A percentile compares a stretch with the other conserved stretches of the same genome.
Conservation (phyloP, 2,797 vertebrate species). For the Hylomyscus alleni region DNA sequence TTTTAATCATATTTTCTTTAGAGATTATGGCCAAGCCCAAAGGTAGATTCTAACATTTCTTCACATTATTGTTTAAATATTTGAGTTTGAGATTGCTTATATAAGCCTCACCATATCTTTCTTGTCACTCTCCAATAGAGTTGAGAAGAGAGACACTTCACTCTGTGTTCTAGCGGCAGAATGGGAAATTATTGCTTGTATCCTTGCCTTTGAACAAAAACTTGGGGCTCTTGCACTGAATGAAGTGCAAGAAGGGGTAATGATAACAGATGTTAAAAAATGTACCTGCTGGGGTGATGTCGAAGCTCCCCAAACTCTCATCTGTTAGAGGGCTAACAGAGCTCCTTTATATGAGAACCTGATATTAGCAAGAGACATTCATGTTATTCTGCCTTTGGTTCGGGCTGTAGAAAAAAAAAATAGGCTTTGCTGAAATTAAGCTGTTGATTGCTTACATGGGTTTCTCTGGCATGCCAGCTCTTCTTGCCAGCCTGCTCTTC, state of each 20-base stretch:
- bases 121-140: not conserved
- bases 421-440: constrained; percentile 16
- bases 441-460: constrained; percentile 62
- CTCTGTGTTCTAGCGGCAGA: not conserved
- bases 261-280: not conserved
- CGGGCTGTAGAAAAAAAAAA: not conserved
- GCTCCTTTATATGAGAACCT: not conserved
- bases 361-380: constrained; percentile 3
- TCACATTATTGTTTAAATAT: not conserved
- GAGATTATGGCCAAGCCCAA: not conserved
- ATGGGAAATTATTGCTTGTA: not conserved
- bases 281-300: not conserved
- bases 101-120: not conserved
- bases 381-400: not conserved
- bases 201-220: not conserved
- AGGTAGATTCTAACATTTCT: not conserved
- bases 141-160: not conserved
- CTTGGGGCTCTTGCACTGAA: not conserved
- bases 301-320: not conserved
- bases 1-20: not conserved
- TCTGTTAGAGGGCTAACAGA: not conserved
- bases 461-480: constrained; percentile 30
- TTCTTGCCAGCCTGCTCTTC: constrained; percentile 29
- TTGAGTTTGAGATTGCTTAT: not conserved
- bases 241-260: not conserved